Conservation (phyloP, 2,888 invertebrate species). For the Dicyrtomina minuta region DNA sequence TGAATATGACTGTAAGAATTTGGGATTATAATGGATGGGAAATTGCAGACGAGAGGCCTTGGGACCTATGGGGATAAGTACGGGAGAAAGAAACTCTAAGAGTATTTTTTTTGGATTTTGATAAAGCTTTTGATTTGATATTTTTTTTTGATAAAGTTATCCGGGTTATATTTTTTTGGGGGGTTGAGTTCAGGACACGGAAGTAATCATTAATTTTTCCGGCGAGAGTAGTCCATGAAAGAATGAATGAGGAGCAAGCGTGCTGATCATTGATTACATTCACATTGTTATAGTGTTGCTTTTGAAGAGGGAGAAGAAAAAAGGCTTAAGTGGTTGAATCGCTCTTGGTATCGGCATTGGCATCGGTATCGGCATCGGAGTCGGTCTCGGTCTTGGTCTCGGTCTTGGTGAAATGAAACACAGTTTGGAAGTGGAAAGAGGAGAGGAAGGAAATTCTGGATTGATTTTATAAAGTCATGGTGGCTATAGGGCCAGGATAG, state of each 20-base stretch:
- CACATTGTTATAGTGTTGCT: conserved; percentile 27
- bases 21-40: no score
- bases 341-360: no score
- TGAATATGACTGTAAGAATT: no score
- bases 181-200: conserved; percentile 6
- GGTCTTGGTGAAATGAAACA: conserved; percentile 17
- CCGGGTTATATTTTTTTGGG: background rate
- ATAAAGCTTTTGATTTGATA: no score
- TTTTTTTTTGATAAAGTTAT: conserved; percentile 16
- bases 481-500: conserved; percentile 15
- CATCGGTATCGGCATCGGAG: no score
- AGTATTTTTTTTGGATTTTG: no score
- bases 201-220: conserved; percentile 29
- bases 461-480: conserved; percentile 25
- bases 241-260: background rate
- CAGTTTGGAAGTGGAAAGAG: background rate
- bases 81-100: background rate
- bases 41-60: no score
- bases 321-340: conserved; percentile 27
- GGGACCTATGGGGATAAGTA: background rate
- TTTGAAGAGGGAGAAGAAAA: no score
- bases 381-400: no score
- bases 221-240: background rate
- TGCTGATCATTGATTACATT: conserved; percentile 26
- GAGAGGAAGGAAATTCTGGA: conserved; percentile 13